Base-by-base conservation (phyloP, 2,797 vertebrate genomes). In the Platalea minor region DNA sequence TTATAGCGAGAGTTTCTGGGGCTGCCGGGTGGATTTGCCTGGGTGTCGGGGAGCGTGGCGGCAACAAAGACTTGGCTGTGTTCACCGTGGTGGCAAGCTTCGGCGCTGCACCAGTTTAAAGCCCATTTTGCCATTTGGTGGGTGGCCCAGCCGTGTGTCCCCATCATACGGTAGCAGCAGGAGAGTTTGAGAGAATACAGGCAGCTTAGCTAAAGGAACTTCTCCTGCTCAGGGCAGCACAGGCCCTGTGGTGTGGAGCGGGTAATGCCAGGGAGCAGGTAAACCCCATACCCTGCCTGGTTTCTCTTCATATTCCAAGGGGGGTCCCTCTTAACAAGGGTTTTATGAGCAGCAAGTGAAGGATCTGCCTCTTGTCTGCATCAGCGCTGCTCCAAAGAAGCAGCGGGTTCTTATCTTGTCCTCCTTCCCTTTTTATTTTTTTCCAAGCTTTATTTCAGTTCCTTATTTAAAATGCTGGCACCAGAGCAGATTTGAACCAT, bases 111-210 rank as follows among this genome's bases (percentile, higher is more conserved):
- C 50, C 17, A 2, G 21, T 8, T 13, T 33, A 14, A 63, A 48
- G 50, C 64, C 59, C 5, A 0, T 1, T 23, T 29, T 21, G 18
- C 50, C 5, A 0, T 35, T 37, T 48, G 41, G 17, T 1, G 5
- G 18, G n/a, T 39, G 41, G 29, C 69, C 63, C 13, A 10, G 19
- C 37, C 43, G 29, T 0, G 6, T 29, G 69, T 61, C 57, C 56
- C 43, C 1, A 0, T 21, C 19, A 6, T 11, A 11, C 0, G 3
- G 67, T n/a, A 37, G 24, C 65, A n/a, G 28, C 10, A 0, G 46
- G 15, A 29, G n/a, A 9, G 23, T 3, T 21, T 29, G 59, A 35
- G 20, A 29, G 23, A n/a, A 6, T 2, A 2, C 7, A 4, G 25
- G 39, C 35, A 41, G 45, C 31, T 31, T 9, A 24, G 67, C 48